A percentile compares a stretch with the other conserved stretches of the same genome.
These are phyloP conservation scores for Melanerpes aurifrons DNA, from an alignment of 2,113 vertebrate species.

Conservation along the genomic window DNA sequence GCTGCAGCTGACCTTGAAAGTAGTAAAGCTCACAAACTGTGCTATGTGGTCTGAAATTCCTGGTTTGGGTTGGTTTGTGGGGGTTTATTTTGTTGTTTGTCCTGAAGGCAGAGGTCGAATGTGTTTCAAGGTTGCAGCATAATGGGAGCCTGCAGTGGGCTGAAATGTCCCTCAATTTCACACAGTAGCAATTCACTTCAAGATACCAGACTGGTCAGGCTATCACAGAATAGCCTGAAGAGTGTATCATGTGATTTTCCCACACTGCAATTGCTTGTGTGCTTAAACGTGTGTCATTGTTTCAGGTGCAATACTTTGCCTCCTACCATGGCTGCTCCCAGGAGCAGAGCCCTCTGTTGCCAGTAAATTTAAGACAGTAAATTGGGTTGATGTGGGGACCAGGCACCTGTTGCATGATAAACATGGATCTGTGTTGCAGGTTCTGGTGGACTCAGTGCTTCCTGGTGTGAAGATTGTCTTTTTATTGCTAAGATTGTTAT, in stretches of 20 bases:
- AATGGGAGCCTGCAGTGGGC: neutral
- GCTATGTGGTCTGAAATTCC: neutral
- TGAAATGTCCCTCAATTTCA: neutral
- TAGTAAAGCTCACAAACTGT: neutral
- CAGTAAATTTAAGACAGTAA: neutral
- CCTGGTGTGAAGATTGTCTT: neutral
- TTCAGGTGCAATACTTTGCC: neutral
- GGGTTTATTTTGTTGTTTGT: neutral
- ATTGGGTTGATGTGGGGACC: neutral
- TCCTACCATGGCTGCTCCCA: neutral
- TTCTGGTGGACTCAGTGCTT: neutral
- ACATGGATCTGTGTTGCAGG: neutral
- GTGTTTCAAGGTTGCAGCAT: neutral
- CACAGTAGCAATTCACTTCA: fast-evolving
- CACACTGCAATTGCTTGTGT: neutral
- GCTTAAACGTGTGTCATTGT: neutral
- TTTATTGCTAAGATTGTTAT: neutral
- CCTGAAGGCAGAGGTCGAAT: neutral
- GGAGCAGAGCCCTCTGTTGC: neutral
- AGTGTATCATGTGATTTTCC: neutral
- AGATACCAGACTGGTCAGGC: neutral
- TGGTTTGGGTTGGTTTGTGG: neutral
- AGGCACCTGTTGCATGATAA: neutral
- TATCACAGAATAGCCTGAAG: neutral
- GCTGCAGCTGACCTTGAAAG: neutral